Base-by-base conservation (phyloP, 2,888 invertebrate genomes). In the Lasiommata megera region DNA sequence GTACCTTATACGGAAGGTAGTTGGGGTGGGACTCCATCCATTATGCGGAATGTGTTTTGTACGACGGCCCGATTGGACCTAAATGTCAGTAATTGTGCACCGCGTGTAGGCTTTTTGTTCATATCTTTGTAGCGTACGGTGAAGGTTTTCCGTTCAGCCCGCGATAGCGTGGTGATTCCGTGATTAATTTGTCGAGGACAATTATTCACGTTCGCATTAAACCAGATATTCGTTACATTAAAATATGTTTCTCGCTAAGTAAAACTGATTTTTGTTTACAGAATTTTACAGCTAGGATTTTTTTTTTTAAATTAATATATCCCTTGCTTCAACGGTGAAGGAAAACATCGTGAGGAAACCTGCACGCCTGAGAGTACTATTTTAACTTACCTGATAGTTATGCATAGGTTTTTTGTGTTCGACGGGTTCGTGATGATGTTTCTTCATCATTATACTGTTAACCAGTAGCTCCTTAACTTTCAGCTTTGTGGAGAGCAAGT, bases 391-490 rank as follows among this genome's bases (percentile, higher is more conserved):
- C 73, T 84, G 82, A 65, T 83, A 80, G 56, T 67, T 70, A 60
- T 84, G 77, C 8, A 57, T 61, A 0, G 78, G 78, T 60, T 85
- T 86, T 56, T 82, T 81, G 56, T 80, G 79, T 1, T 79, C 80
- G 14, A 64, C 34, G 3, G 73, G 72, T 0, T 70, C 66, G 29
- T 80, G 77, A 50, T 83, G 80, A 53, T 79, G 82, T 63, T 80
- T 79, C 28, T 81, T 58, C 6, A 72, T 61, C 8, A 66, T 64
- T 46, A 79, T 51, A 16, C 79, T 77, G 37, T 76, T 72, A 1
- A 72, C 73, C 6, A 86, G 31, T 7, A 89, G 57, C 29, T 88
- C 86, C 53, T 90, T 88, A 3, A 90, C 63, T 63, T 83, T 83
- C 1, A 88, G 62, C 60, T 88, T 88, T 0, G 88, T 87, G 0